Evolutionary conservation across 2,888 invertebrate genomes (phyloP).

Genomic region (Villa cingulata): DNA sequence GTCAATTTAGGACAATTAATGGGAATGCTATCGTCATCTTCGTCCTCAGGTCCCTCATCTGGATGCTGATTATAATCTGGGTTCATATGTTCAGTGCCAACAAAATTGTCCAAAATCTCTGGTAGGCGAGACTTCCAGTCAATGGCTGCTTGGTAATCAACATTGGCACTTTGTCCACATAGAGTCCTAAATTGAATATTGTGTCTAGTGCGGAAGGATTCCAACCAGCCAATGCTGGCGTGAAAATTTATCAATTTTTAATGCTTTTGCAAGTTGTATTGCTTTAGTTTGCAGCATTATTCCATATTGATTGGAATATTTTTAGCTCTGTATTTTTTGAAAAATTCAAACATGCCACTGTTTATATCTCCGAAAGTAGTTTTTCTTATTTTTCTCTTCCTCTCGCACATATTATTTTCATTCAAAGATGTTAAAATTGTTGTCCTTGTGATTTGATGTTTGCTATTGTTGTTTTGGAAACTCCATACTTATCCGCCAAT

Average conservation of each 20-base stretch:
- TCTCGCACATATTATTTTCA: too few relatives aligned
- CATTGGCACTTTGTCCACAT: too few relatives aligned
- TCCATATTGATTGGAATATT: background rate
- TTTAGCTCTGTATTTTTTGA: background rate
- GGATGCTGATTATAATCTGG: too few relatives aligned
- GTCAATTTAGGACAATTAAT: background rate
- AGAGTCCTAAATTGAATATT: too few relatives aligned
- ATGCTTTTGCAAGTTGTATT: conserved; percentile 1
- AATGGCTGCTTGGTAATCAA: too few relatives aligned
- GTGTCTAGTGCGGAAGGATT: too few relatives aligned
- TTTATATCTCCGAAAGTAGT: background rate
- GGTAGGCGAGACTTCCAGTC: background rate
- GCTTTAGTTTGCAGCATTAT: conserved; percentile 3
- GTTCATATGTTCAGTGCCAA: background rate
- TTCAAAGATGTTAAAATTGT: too few relatives aligned
- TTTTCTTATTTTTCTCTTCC: too few relatives aligned
- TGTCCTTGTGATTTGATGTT: too few relatives aligned
- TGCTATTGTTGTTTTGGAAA: too few relatives aligned
- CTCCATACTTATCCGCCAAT: too few relatives aligned
- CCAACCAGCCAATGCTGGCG: conserved; percentile 4
- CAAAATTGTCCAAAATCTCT: background rate
- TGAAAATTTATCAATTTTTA: too few relatives aligned
- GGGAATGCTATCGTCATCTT: background rate
- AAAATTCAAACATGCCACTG: background rate
- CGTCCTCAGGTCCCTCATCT: background rate